phyloP scores from a whole-genome alignment of 2,888 invertebrate genomes.

The Gasteruption jaculator region DNA sequence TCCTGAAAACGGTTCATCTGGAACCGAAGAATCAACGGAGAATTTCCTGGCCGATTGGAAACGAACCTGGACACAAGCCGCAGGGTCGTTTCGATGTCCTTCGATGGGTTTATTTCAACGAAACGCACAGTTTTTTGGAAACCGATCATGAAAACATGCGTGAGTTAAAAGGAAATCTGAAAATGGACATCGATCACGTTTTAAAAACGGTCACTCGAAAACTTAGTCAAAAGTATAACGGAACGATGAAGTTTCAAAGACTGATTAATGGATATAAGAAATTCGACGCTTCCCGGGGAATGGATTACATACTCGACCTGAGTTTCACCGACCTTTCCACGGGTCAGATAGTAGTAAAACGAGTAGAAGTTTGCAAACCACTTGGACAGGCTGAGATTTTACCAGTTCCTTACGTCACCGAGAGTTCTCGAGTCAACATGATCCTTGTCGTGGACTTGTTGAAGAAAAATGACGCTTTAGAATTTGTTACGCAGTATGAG shows the following conservation, averaged over 20 bases:
- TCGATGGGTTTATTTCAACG: constrained; percentile 83
- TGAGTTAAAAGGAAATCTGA: constrained; percentile 62
- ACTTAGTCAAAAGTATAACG: constrained; percentile 53
- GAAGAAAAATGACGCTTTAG: constrained; percentile 56
- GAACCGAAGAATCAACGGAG: constrained; percentile 48
- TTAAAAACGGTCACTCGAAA: constrained; percentile 55
- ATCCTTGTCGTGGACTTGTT: constrained; percentile 66
- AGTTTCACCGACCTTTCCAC: constrained; percentile 55
- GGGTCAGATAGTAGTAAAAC: constrained; percentile 55
- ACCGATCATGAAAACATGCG: constrained; percentile 73
- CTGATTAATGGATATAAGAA: constrained; percentile 69
- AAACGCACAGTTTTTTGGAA: constrained; percentile 75
- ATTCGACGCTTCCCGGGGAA: constrained; percentile 79
- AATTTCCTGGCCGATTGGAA: constrained; percentile 71
- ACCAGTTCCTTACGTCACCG: constrained; percentile 93
- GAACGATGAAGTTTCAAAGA: constrained; percentile 55
- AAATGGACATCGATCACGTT: constrained; percentile 64
- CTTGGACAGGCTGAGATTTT: constrained; percentile 85
- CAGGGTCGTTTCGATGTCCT: constrained; percentile 77
- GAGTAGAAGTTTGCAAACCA: constrained; percentile 78
- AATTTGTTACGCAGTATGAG: constrained; percentile 71
- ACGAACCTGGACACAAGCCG: constrained; percentile 63
- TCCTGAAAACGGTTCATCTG: constrained; percentile 49
- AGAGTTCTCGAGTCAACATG: constrained; percentile 78
- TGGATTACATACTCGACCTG: constrained; percentile 80